Evolutionary conservation across 2,888 invertebrate species (phyloP).

Genomic region (Andrena praecox): DNA sequence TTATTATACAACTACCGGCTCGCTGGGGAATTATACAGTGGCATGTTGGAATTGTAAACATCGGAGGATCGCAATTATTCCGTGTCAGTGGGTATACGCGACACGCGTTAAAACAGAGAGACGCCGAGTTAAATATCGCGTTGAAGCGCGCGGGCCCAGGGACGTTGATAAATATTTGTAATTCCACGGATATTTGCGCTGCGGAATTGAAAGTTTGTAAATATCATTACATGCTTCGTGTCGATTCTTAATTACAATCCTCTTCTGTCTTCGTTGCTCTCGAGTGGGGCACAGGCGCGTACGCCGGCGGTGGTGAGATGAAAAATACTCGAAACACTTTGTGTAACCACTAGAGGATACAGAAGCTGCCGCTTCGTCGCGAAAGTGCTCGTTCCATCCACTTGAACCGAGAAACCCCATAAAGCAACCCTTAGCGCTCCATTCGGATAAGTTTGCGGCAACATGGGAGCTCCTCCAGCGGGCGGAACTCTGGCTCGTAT

Average conservation of each 20-base stretch:
- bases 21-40: not conserved
- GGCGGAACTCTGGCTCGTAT: too few species aligned
- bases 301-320: too few species aligned
- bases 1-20: not conserved
- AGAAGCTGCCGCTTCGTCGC: too few species aligned
- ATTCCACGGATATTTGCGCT: not conserved
- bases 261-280: not conserved
- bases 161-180: not conserved
- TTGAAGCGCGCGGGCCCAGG: not conserved
- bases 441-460: too few species aligned
- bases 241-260: not conserved
- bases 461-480: too few species aligned
- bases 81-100: not conserved
- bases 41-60: not conserved
- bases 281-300: not conserved
- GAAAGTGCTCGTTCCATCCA: too few species aligned
- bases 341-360: too few species aligned
- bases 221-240: not conserved
- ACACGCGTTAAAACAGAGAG: not conserved
- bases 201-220: not conserved
- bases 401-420: too few species aligned
- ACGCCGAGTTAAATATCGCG: not conserved
- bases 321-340: too few species aligned
- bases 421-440: too few species aligned
- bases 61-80: not conserved